Evolutionary conservation across 53 echinoderm and acorn worm genomes (phyloP), one percentile per base, ranked within the genome.

Genomic region (Apostichopus leukothele): DNA sequence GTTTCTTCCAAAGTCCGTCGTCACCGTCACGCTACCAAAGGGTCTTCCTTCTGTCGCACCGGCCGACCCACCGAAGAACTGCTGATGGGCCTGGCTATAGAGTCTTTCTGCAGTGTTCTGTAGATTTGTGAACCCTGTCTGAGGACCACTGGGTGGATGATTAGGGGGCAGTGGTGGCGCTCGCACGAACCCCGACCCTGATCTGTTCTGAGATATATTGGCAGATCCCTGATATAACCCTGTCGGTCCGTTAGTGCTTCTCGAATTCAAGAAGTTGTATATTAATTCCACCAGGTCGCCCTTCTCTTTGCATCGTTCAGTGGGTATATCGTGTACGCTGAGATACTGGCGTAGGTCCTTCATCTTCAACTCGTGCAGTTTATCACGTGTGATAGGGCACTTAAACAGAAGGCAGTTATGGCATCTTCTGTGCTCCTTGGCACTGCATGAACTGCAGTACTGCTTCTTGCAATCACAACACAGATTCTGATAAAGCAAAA

Each of bases 311-410:
- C 99, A 99, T 55, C 90, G 74, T 53, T 93, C 90, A 7, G 93
- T 93, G 55, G 96, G 91, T 67, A 99, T 92, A 67, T 94, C 78
- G 25, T 92, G 92, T 21, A 92, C 91, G 22, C 81, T 91, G 60
- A 99, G 89, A 66, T 94, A 96, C 87, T 94, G 91, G 63, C 94
- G 90, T 12, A 96, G 93, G 90, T 99, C 99, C 54, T 94, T 96
- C 60, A 99, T 88, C 88, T 99, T 99, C 78, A 99, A 84, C 55
- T 88, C 73, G 90, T 92, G 91, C 9, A 99, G 90, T 25, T 92
- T 92, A 55, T 89, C 91, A 51, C 96, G 88, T 11, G 89, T 79
- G 86, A 92, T 84, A 20, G 92, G 85, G 59, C 53, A 90, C 71
- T 67, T 88, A 60, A 99, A 91, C 51, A 93, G 79, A 55, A 91